Evolutionary conservation across 2,888 invertebrate species (phyloP), one percentile per base, ranked within the genome.

Genomic region (Idaea biselata): DNA sequence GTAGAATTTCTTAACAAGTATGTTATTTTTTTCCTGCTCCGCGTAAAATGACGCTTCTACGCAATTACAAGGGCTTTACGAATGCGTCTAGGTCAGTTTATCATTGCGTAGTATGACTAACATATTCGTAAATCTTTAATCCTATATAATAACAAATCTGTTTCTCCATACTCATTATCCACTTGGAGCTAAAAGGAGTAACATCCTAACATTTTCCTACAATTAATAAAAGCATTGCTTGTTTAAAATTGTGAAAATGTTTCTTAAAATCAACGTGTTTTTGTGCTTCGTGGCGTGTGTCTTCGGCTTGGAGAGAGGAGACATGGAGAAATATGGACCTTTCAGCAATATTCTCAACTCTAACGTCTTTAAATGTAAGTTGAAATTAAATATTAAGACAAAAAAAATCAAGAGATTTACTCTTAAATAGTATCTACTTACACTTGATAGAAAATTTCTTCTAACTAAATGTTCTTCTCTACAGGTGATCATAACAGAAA

Each of bases 401-500:
- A 44, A 25, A 25, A 3, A n/a, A 3, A 44, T 44, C 14, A 14
- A 44, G 44, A 14, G 2, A 8, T 14, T 44, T 44, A 11, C 11
- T 14, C 14, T n/a, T 44, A 14, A 3, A 44, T 3, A 1, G 14
- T 44, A 3, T 44, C 2, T 14, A n/a, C 8, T 4, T 5, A 14
- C 14, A 2, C 11, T 44, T 44, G 44, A 14, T n/a, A n/a, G n/a
- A 11, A 14, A 14, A 44, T 44, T 8, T 14, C 6, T 11, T 44
- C 44, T 44, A 44, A 44, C 14, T 8, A 44, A 44, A 11, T 44
- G 0, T 16, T 55, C 6, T 56, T 56, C 8, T 60, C 74, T 76
- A 18, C 82, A 90, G 89, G 90, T 78, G 73, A 79, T 18, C 88
- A 86, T 64, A 81, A 84, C 62, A 81, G 75, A 70, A 72, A 69